Percentiles rank a stretch among this genome's conserved stretches.
Conservation (phyloP, 2,113 vertebrate genomes). For the Perca fluviatilis region DNA sequence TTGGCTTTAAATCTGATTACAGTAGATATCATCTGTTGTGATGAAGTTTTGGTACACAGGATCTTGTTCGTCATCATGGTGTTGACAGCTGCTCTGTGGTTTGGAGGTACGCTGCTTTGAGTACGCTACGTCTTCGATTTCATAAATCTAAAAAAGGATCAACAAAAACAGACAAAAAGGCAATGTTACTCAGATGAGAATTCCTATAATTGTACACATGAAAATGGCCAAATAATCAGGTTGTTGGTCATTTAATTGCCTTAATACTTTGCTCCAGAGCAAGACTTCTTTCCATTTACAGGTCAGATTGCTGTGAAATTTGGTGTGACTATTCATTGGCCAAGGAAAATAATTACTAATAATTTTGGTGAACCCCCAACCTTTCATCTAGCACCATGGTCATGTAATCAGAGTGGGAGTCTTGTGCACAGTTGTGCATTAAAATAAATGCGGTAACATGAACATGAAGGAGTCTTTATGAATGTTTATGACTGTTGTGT, state of each 20-base stretch:
- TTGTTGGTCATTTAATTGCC: not conserved
- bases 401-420: too few relatives aligned
- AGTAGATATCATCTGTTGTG: constrained; percentile 1
- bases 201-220: not conserved
- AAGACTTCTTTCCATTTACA: not conserved
- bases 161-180: not conserved
- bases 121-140: fast-evolving
- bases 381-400: too few relatives aligned
- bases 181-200: not conserved
- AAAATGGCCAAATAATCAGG: not conserved
- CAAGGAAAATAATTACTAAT: not conserved
- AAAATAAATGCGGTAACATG: too few relatives aligned
- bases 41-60: constrained; percentile 16
- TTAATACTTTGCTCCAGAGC: not conserved
- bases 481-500: too few relatives aligned
- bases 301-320: not conserved
- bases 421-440: too few relatives aligned
- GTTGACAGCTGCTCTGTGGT: not conserved
- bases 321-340: not conserved
- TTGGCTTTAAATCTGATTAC: not conserved
- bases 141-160: constrained; percentile 31
- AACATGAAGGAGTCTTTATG: too few relatives aligned
- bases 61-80: not conserved
- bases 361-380: not conserved
- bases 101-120: not conserved